Evolutionary conservation across 2,888 invertebrate genomes (phyloP).

Genomic region (Hermaeophaga mercurialis): DNA sequence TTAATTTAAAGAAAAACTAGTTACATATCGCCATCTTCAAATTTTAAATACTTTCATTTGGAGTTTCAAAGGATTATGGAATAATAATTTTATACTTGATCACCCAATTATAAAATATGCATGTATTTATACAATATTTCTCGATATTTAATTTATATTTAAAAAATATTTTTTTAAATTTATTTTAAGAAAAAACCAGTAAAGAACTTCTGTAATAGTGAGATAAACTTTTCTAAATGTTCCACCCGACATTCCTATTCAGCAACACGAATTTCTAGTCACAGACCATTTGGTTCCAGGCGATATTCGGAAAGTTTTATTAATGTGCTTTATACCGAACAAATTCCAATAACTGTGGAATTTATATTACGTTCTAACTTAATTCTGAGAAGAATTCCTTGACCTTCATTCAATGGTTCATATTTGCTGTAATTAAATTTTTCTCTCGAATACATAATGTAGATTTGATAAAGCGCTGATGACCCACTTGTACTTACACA

Average conservation of each 20-base stretch:
- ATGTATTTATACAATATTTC: too few species aligned
- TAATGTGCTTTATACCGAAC: constrained; percentile 34
- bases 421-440: constrained; percentile 30
- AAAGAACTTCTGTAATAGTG: too few species aligned
- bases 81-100: too few species aligned
- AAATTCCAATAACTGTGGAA: constrained; percentile 49
- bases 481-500: too few species aligned
- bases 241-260: constrained; percentile 1
- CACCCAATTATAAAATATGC: too few species aligned
- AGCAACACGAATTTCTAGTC: constrained; percentile 16
- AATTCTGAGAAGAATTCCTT: constrained; percentile 38
- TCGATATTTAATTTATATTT: too few species aligned
- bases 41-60: too few species aligned
- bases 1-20: too few species aligned
- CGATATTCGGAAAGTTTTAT: constrained; percentile 26
- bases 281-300: constrained; percentile 2
- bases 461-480: background rate
- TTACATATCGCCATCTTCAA: too few species aligned
- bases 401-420: constrained; percentile 22
- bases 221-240: constrained; percentile 7
- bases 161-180: too few species aligned
- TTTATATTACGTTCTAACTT: constrained; percentile 54
- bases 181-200: too few species aligned
- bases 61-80: too few species aligned
- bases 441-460: constrained; percentile 4